A percentile compares a stretch with the other conserved stretches of the same genome.
These are phyloP conservation scores for Petrophora chlorosata DNA, from an alignment of 2,888 invertebrate species.

Conservation along the genomic window DNA sequence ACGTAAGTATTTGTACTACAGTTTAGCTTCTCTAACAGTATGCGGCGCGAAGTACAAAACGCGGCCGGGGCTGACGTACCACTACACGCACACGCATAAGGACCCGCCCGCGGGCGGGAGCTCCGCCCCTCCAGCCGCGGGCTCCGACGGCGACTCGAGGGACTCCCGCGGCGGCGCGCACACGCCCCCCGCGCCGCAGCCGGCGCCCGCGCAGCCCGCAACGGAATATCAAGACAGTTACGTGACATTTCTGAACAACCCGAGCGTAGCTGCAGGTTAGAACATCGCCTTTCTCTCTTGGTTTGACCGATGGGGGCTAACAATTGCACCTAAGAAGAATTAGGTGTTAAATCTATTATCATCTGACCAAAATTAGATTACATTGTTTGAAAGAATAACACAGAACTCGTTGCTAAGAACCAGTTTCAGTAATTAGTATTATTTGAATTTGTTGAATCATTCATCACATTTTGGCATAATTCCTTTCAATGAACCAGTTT, in stretches of 20 bases:
- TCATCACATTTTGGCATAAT: no score
- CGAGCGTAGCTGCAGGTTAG: slow-evolving; percentile 66
- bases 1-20: no score
- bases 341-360: no score
- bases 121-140: slow-evolving; percentile 45
- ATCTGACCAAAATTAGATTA: no score
- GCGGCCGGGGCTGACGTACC: slow-evolving; percentile 97
- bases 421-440: no score
- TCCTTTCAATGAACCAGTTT: no score
- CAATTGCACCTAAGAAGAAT: background rate
- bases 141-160: slow-evolving; percentile 65
- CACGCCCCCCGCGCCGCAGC: slow-evolving; percentile 65
- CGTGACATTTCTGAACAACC: slow-evolving; percentile 86
- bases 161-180: slow-evolving; percentile 89
- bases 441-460: no score
- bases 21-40: slow-evolving; percentile 86
- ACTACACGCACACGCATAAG: slow-evolving; percentile 96
- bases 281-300: slow-evolving; percentile 20
- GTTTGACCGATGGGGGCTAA: slow-evolving; percentile 23
- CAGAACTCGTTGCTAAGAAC: no score
- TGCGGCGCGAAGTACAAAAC: slow-evolving; percentile 99
- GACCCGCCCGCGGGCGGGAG: slow-evolving; percentile 65
- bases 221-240: slow-evolving; percentile 87
- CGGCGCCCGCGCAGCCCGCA: slow-evolving; percentile 53
- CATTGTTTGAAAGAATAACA: no score